phyloP scores from a whole-genome alignment of 92 coral and sea anemone species.

The Phenganax stokvisi region DNA sequence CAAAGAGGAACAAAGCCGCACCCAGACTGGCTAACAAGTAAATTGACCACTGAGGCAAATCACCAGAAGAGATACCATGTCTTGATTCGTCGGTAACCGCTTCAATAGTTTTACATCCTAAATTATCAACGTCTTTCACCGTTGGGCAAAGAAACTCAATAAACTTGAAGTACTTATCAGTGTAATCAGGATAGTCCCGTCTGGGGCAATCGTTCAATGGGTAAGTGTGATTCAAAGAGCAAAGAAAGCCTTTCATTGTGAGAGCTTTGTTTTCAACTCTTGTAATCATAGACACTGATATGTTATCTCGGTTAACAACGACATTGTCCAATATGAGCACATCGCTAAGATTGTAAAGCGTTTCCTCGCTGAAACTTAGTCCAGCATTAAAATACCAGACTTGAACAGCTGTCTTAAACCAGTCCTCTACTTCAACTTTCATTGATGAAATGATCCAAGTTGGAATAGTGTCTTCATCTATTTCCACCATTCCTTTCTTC shows the following conservation, averaged over 20 bases:
- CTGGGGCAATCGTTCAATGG: not conserved
- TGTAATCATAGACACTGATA: slow-evolving; percentile 25
- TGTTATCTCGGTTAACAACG: not conserved
- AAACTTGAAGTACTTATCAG: not conserved
- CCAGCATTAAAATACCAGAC: not conserved
- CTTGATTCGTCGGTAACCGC: too few species aligned
- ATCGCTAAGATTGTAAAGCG: slow-evolving; percentile 20
- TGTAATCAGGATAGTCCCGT: not conserved
- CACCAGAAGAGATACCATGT: not conserved
- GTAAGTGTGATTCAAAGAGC: not conserved
- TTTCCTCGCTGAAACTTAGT: not conserved
- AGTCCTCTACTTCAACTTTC: slow-evolving; percentile 26
- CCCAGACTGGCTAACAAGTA: slow-evolving; percentile 16
- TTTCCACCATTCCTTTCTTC: not conserved
- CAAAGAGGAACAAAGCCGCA: slow-evolving; percentile 3
- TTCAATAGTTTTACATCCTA: not conserved
- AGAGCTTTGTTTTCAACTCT: slow-evolving; percentile 20
- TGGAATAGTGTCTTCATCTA: not conserved
- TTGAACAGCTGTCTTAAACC: slow-evolving; percentile 10
- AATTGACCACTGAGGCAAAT: not conserved
- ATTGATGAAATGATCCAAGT: not conserved
- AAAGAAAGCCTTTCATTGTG: slow-evolving; percentile 10
- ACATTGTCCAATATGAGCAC: slow-evolving; percentile 7
- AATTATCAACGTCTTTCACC: not conserved
- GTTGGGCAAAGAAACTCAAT: slow-evolving; percentile 19